Evolutionary conservation across 2,797 vertebrate genomes (phyloP).

Genomic region (Artibeus jamaicensis): DNA sequence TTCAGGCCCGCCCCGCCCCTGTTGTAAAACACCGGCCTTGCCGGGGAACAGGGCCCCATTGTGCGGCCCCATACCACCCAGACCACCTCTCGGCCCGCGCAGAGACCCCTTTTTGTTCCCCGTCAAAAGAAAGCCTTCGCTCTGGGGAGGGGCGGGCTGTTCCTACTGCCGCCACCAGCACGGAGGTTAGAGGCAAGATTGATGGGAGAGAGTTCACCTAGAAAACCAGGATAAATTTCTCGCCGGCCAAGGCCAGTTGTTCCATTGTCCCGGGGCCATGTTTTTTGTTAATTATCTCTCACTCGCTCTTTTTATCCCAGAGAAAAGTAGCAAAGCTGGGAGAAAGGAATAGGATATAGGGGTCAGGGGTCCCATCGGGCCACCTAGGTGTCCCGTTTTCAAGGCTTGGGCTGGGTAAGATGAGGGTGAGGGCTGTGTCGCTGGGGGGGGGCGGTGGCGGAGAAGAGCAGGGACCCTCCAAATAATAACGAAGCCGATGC

Average conservation of each 20-base stretch:
- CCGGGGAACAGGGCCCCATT: slow-evolving; percentile 92
- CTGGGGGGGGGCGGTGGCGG: background rate
- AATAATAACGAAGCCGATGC: slow-evolving; percentile 37
- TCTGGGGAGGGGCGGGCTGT: slow-evolving; percentile 88
- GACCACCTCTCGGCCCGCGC: slow-evolving; percentile 86
- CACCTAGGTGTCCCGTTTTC: slow-evolving; percentile 92
- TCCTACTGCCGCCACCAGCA: slow-evolving; percentile 90
- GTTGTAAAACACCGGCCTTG: slow-evolving; percentile 96
- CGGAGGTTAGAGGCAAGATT: slow-evolving; percentile 97
- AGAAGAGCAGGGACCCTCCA: background rate
- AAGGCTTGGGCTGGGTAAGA: slow-evolving; percentile 64
- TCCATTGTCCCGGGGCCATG: slow-evolving; percentile 89
- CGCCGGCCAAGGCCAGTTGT: slow-evolving; percentile 88
- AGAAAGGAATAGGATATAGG: slow-evolving; percentile 96
- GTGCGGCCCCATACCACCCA: slow-evolving; percentile 97
- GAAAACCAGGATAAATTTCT: slow-evolving; percentile 87
- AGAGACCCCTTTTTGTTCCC: slow-evolving; percentile 83
- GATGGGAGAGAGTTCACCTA: slow-evolving; percentile 93
- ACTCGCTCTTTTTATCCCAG: slow-evolving; percentile 86
- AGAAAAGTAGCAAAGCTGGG: slow-evolving; percentile 84
- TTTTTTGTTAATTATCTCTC: slow-evolving; percentile 98
- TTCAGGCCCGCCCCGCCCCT: slow-evolving; percentile 95
- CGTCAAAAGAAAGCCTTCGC: slow-evolving; percentile 86
- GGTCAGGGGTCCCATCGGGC: slow-evolving; percentile 93
- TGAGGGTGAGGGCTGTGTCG: background rate